Base-by-base conservation (phyloP, 2,888 invertebrate genomes). In the Amblyjoppa fuscipennis region DNA sequence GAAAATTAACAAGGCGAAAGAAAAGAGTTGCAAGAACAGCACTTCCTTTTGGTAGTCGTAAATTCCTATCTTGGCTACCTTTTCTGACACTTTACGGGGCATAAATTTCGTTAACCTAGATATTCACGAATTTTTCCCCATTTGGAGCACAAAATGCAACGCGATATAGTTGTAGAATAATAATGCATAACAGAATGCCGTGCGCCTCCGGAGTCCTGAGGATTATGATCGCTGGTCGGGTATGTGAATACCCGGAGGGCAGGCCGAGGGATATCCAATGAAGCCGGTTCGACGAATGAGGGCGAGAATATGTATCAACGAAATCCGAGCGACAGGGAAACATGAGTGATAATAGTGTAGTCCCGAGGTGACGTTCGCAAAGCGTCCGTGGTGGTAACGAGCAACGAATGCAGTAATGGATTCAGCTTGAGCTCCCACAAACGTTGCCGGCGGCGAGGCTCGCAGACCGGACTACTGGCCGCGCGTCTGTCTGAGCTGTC, bases 41-140 rank as follows among this genome's bases (percentile, higher is more conserved):
- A 16, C 41, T 11, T 74, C 16, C 61, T 59, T 41, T 41, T 61
- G 28, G 49, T 45, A 64, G 64, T 51, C 75, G 28, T 64, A n/a
- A 31, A 53, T n/a, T 25, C 16, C 4, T n/a, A n/a, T 61, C 25
- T 71, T 59, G n/a, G 6, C 11, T 25, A 61, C 38, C 70, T 74
- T 38, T 73, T 77, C 45, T 20, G 41, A 80, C 64, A 76, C 53
- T 70, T 64, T 28, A 25, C 11, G 51, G 71, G 51, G 45, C 75
- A 13, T 41, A 70, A 80, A 76, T 38, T 76, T 75, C 69, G 59
- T 76, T 76, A 76, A 61, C 2, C 56, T 25, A 20, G 3, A 20
- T 20, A 56, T 20, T 25, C 9, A 59, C 25, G 11, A 59, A 59
- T 59, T 28, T 25, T 59, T 13, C 1, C 9, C 59, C 3, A 3